Conservation (phyloP, 2,888 invertebrate species). For the Thymelicus acteon region DNA sequence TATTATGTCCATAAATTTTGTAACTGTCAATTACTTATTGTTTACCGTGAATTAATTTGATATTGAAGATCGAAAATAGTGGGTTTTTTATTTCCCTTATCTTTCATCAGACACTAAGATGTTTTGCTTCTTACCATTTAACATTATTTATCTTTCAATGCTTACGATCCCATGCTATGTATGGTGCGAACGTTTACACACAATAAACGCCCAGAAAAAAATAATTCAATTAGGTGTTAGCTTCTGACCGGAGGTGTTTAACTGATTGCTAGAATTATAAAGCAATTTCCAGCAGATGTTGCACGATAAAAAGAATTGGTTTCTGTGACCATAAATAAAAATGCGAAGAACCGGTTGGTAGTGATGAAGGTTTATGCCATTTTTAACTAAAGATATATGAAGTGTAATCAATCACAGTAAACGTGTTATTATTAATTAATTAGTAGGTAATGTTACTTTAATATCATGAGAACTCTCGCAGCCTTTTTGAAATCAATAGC, state of each 20-base stretch:
- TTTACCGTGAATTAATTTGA: no score
- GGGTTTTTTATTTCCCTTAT: no score
- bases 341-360: background rate
- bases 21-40: no score
- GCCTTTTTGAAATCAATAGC: no score
- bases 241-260: slow-evolving; percentile 10
- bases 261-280: slow-evolving; percentile 29
- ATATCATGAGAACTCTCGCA: no score
- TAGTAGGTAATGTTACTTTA: no score
- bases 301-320: background rate
- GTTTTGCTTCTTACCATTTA: background rate
- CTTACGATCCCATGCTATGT: background rate
- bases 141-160: background rate
- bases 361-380: slow-evolving; percentile 2
- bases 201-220: background rate
- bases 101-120: no score
- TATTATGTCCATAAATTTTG: no score
- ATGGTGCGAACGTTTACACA: background rate
- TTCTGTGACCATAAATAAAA: slow-evolving; percentile 1
- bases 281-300: slow-evolving; percentile 29
- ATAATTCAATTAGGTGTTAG: slow-evolving; percentile 21
- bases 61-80: no score
- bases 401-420: slow-evolving; percentile 1
- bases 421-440: background rate
- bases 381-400: slow-evolving; percentile 4